Base-by-base conservation (phyloP, 2,888 invertebrate species). In the Trypoxylon attenuatum region DNA sequence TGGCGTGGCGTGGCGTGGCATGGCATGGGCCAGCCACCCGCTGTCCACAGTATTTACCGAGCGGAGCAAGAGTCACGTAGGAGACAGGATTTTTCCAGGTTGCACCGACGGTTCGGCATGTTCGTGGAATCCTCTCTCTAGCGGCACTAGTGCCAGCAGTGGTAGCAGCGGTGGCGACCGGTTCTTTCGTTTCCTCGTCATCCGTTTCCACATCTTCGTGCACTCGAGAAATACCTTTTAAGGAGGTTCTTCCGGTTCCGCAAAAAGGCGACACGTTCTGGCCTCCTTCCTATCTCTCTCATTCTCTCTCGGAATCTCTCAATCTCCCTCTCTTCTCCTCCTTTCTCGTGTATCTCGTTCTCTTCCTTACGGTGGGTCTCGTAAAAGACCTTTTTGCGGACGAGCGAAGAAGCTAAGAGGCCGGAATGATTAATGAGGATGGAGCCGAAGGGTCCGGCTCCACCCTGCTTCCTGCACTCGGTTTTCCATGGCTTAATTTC, bases 361-460 rank as follows among this genome's bases (percentile, higher is more conserved):
- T 33, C 33, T 33, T 33, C 33, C 33, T 33, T 33, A 33, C 33
- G 33, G n/a, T 33, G 13, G 33, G n/a, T 33, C 33, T 43, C 57
- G 72, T 72, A 66, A 69, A 66, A 69, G 63, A 62, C 16, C 53
- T 64, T 72, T 69, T 72, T 72, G 41, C 42, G 25, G 57, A 39
- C 43, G 46, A 61, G 29, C 50, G 47, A 58, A 57, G 61, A 61
- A 69, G 67, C 70, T 57, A 72, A 73, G 56, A 70, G 72, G 55
- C 58, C 47, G 49, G 69, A 72, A 72, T 73, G 73, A 73, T 73
- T 67, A 72, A 73, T 59, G 73, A 73, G 64, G 55, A 63, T 49
- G 42, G 39, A 63, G 61, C 67, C 56, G 64, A 54, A 59, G 55
- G 64, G 61, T 59, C 56, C 69, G 47, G 55, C 62, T 71, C 59